Percentiles rank a stretch among this genome's conserved stretches.
Conservation (phyloP, 2,113 vertebrate genomes). For the Saguinus imperator region DNA sequence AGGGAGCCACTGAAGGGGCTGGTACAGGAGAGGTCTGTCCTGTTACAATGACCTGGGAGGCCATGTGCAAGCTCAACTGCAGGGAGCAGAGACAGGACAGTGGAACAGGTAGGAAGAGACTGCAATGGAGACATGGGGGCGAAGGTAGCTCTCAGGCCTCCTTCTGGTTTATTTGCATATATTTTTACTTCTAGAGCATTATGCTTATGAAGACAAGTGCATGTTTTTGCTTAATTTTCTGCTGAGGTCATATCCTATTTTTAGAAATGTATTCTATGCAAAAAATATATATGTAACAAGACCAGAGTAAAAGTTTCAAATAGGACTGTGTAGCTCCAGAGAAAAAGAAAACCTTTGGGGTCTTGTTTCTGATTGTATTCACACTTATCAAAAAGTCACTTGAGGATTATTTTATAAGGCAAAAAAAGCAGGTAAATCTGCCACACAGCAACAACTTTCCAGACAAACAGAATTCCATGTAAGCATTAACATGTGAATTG, state of each 20-base stretch:
- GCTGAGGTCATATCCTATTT: slow-evolving; percentile 44
- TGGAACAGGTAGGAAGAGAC: background rate
- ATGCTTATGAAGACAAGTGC: background rate
- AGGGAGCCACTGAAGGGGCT: background rate
- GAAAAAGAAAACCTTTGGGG: background rate
- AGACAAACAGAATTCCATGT: background rate
- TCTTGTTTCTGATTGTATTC: slow-evolving; percentile 1
- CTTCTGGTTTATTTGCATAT: background rate
- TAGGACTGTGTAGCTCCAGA: background rate
- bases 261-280: slow-evolving; percentile 51
- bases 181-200: slow-evolving; percentile 31
- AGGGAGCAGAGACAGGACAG: background rate
- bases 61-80: background rate
- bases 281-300: background rate
- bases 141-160: background rate
- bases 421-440: background rate
- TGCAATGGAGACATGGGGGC: background rate
- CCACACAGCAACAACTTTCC: background rate
- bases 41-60: background rate
- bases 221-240: slow-evolving; percentile 35
- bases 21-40: background rate
- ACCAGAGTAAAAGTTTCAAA: background rate
- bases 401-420: slow-evolving; percentile 16
- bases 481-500: background rate
- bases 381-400: slow-evolving; percentile 7